A percentile compares a stretch with the other conserved stretches of the same genome.
Conservation (phyloP, 2,797 vertebrate genomes). For the Sitta carolinensis region DNA sequence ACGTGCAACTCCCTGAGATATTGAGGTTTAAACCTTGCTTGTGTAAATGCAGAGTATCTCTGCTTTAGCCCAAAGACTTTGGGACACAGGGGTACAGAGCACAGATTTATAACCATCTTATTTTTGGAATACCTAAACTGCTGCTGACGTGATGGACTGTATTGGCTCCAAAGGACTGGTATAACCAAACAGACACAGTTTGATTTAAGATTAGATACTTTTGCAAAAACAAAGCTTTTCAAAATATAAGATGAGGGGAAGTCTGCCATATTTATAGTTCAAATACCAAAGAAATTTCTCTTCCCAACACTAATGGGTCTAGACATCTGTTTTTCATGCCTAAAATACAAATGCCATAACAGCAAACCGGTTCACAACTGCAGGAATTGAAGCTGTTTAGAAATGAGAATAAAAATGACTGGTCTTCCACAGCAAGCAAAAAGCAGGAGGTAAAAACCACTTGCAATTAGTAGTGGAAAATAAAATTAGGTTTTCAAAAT, state of each 20-base stretch:
- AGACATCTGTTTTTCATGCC: conserved; percentile 52
- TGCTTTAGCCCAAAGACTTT: neutral
- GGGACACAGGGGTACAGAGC: neutral
- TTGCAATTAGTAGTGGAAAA: conserved; percentile 42
- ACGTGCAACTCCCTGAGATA: neutral
- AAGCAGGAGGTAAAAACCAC: neutral
- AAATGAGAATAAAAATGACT: conserved; percentile 11
- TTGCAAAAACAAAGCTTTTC: conserved; percentile 44
- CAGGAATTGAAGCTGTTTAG: conserved; percentile 31
- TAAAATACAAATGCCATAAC: conserved; percentile 49
- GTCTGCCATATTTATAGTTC: conserved; percentile 24
- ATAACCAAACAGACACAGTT: neutral
- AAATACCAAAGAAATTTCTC: conserved; percentile 47
- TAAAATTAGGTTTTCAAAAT: conserved; percentile 13
- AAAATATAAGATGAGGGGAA: conserved; percentile 21
- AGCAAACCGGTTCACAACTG: conserved; percentile 34
- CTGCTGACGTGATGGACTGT: neutral
- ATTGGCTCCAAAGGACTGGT: neutral
- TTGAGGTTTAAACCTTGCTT: neutral
- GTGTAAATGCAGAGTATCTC: neutral
- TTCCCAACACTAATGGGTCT: neutral
- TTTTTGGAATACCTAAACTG: conserved; percentile 31
- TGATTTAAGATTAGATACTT: conserved; percentile 44
- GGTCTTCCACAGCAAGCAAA: neutral
- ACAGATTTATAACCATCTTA: neutral